Evolutionary conservation across 2,888 invertebrate genomes (phyloP).

Genomic region (Augochlorella aurata): DNA sequence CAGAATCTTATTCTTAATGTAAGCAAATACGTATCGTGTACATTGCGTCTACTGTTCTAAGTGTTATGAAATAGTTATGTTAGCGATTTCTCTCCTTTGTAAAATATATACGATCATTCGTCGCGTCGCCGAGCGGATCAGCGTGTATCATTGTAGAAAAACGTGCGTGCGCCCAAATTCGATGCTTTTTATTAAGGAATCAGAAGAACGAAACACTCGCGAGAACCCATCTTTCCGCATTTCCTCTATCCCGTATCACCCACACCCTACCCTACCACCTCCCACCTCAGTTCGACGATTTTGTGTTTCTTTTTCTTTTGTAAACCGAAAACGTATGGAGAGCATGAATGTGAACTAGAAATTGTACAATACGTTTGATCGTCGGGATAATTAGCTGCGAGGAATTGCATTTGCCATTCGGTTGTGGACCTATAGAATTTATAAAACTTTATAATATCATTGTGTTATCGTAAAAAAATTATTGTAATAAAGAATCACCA

Average conservation of each 20-base stretch:
- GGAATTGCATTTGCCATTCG: constrained; percentile 75
- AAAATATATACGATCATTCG: constrained; percentile 61
- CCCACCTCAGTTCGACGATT: constrained; percentile 18
- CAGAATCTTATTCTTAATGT: constrained; percentile 54
- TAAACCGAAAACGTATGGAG: constrained; percentile 40
- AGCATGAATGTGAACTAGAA: constrained; percentile 49
- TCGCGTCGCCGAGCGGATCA: constrained; percentile 27
- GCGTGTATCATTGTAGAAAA: constrained; percentile 21
- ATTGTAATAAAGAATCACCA: constrained; percentile 78
- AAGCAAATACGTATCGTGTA: constrained; percentile 74
- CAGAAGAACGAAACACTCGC: constrained; percentile 19
- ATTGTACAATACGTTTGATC: constrained; percentile 71
- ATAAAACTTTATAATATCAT: constrained; percentile 79
- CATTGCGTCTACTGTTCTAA: constrained; percentile 69
- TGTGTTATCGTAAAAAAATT: constrained; percentile 77
- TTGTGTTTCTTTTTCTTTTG: constrained; percentile 2
- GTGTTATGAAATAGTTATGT: constrained; percentile 75
- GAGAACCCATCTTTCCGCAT: constrained; percentile 25
- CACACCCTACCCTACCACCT: not conserved
- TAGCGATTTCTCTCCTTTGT: constrained; percentile 64
- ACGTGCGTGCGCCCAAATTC: constrained; percentile 21
- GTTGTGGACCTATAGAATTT: constrained; percentile 78
- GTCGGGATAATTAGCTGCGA: constrained; percentile 59
- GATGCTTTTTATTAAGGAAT: not conserved
- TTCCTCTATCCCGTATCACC: constrained; percentile 6